phyloP scores from a whole-genome alignment of 2,888 invertebrate species.

The Pandemis cinnamomeana region DNA sequence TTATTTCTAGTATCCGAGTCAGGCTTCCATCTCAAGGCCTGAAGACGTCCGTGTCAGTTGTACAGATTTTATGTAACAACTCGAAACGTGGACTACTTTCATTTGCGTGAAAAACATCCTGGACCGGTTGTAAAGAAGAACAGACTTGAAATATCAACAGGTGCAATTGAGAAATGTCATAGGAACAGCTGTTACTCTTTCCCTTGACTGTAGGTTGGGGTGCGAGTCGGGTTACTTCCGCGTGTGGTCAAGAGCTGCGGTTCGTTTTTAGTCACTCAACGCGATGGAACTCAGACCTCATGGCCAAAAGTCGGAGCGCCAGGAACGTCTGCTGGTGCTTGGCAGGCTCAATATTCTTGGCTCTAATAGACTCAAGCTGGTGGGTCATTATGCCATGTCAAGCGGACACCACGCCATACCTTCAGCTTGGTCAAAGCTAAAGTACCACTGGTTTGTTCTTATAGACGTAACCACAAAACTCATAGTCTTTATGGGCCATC shows the following conservation, averaged over 20 bases:
- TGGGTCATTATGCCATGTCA: too few species aligned
- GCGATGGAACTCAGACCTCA: too few species aligned
- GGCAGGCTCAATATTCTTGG: too few species aligned
- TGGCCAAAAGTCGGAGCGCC: too few species aligned
- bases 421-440: not conserved
- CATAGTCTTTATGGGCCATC: conserved; percentile 6
- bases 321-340: too few species aligned
- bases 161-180: not conserved
- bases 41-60: conserved; percentile 15
- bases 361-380: too few species aligned
- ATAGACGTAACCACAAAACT: not conserved
- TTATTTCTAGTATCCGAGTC: not conserved
- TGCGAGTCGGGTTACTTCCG: too few species aligned
- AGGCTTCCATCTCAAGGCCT: not conserved
- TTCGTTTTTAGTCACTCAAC: too few species aligned
- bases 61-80: conserved; percentile 19
- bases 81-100: conserved; percentile 11
- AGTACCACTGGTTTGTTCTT: not conserved
- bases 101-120: conserved; percentile 18
- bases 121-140: conserved; percentile 23
- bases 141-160: not conserved
- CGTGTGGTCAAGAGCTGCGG: too few species aligned
- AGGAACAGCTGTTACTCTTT: too few species aligned
- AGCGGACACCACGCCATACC: not conserved
- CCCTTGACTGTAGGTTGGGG: too few species aligned